A percentile compares a stretch with the other conserved stretches of the same genome.
Conservation (phyloP, 1,140 invertebrate genomes). For the Pachyrhynchus sulphureomaculatus region DNA sequence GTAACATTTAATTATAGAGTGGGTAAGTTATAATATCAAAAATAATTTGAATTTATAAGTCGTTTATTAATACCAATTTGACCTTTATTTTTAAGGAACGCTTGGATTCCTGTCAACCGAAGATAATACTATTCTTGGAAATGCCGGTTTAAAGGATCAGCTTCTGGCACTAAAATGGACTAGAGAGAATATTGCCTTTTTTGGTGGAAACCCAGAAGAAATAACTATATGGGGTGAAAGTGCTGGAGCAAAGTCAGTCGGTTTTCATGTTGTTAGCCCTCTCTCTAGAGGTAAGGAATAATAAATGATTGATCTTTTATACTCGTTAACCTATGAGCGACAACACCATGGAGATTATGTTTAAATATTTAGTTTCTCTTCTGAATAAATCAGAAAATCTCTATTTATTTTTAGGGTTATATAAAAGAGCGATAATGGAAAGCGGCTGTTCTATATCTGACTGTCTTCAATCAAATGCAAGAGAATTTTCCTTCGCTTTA, state of each 20-base stretch:
- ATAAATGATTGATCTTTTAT: too few relatives aligned
- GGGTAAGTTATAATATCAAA: too few relatives aligned
- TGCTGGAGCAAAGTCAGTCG: constrained; percentile 63
- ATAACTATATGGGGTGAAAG: constrained; percentile 70
- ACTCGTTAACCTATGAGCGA: too few relatives aligned
- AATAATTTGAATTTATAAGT: too few relatives aligned
- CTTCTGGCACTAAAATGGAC: constrained; percentile 70
- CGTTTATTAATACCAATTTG: too few relatives aligned
- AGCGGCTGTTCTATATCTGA: background rate
- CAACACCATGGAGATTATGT: too few relatives aligned
- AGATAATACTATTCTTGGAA: constrained; percentile 62
- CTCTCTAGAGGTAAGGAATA: constrained; percentile 61
- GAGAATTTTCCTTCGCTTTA: background rate
- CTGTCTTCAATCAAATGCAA: background rate
- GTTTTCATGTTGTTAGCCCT: constrained; percentile 66
- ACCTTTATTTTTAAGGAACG: constrained; percentile 55
- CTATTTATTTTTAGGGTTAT: background rate
- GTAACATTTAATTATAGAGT: constrained; percentile 60
- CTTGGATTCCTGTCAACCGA: constrained; percentile 57
- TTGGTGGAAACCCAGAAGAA: constrained; percentile 69
- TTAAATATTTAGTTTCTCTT: background rate
- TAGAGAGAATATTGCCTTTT: constrained; percentile 65
- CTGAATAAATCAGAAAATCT: too few relatives aligned
- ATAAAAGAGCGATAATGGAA: constrained; percentile 2
- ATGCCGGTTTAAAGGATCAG: constrained; percentile 73